phyloP scores from a whole-genome alignment of 2,888 invertebrate species.

The Cantharis rustica region DNA sequence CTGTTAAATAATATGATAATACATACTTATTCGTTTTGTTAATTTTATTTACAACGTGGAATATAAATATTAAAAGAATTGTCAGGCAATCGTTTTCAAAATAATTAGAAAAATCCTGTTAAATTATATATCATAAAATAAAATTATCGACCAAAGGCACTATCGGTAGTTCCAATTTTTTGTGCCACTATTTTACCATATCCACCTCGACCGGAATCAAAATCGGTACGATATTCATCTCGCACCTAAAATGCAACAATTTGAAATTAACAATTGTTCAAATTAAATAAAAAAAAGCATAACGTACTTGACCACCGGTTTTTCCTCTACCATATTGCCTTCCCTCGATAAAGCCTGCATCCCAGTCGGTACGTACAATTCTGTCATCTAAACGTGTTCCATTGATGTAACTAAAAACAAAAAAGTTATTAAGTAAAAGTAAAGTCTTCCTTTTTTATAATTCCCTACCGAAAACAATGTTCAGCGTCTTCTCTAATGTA shows the following conservation, averaged over 20 bases:
- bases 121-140: neutral
- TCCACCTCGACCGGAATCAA: conserved; percentile 94
- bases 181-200: conserved; percentile 94
- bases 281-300: neutral
- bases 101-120: neutral
- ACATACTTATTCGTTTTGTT: neutral
- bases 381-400: conserved; percentile 96
- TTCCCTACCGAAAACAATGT: conserved; percentile 70
- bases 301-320: conserved; percentile 91
- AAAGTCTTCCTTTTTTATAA: neutral
- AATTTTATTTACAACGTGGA: neutral
- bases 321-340: conserved; percentile 98
- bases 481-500: conserved; percentile 77
- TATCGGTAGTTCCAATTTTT: conserved; percentile 66
- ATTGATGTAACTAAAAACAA: conserved; percentile 81
- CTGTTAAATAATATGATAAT: neutral
- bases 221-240: conserved; percentile 98
- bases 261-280: neutral
- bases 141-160: conserved; percentile 51
- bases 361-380: conserved; percentile 98
- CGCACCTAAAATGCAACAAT: conserved; percentile 68
- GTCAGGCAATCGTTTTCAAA: neutral
- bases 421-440: neutral
- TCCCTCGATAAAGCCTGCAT: conserved; percentile 98
- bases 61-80: neutral